Percentiles rank a stretch among this genome's conserved stretches.
phyloP scores from a whole-genome alignment of 2,888 invertebrate species.

The Alentia gelatinosa region DNA sequence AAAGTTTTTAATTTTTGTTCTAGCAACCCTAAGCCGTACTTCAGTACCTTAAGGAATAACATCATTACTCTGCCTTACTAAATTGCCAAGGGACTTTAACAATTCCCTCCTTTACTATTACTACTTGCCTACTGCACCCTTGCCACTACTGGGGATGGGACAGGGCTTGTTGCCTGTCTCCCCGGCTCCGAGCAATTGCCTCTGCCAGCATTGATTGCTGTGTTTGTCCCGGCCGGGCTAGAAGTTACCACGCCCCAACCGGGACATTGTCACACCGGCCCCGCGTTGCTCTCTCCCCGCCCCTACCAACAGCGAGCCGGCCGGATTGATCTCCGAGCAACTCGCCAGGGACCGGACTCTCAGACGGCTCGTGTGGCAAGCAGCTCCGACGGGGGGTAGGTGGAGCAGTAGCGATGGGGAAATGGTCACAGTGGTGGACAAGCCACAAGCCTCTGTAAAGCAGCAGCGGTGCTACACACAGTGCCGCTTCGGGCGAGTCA shows the following conservation, averaged over 20 bases:
- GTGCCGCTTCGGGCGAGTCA: background rate
- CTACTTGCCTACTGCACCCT: too few species aligned
- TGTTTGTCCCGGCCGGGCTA: background rate
- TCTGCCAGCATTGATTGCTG: conserved; percentile 13
- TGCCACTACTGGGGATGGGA: too few species aligned
- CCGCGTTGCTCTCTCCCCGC: background rate
- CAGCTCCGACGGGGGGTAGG: background rate
- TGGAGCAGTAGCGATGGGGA: background rate
- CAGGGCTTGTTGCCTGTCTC: background rate
- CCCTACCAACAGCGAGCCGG: too few species aligned
- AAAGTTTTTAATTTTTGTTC: too few species aligned
- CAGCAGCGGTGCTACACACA: background rate
- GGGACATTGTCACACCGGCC: background rate
- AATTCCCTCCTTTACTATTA: too few species aligned
- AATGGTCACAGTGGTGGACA: background rate
- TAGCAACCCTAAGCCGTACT: too few species aligned
- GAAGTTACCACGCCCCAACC: background rate
- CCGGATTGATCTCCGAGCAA: background rate
- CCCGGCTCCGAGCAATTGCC: background rate
- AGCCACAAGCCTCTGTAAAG: background rate
- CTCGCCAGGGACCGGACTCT: background rate
- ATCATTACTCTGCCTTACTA: too few species aligned
- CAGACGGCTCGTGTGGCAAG: background rate
- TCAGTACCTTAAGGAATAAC: too few species aligned
- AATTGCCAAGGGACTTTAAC: too few species aligned